Conservation (phyloP, 2,113 vertebrate genomes). For the Crotalus viridis region DNA sequence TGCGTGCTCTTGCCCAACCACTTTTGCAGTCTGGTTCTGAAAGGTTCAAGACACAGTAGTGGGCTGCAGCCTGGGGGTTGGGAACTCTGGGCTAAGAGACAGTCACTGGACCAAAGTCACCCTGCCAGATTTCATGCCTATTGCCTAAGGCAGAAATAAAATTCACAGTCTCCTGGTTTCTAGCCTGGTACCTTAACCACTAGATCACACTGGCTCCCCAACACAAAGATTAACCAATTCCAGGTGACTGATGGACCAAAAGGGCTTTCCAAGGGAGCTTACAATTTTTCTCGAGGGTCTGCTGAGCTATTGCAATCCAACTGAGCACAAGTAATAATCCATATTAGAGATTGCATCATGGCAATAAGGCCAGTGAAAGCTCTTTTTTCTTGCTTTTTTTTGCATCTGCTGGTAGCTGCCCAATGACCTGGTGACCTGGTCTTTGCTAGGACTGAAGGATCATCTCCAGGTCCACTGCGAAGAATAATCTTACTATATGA, state of each 20-base stretch:
- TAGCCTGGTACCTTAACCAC: neutral
- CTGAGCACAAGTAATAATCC: neutral
- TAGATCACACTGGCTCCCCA: neutral
- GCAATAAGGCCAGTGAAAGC: neutral
- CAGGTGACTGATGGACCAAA: neutral
- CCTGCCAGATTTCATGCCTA: neutral
- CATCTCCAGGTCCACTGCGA: neutral
- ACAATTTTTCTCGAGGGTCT: neutral
- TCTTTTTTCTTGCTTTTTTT: neutral
- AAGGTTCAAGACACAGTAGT: neutral
- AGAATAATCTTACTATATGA: neutral
- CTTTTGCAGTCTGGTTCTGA: rapidly evolving
- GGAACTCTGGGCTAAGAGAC: neutral
- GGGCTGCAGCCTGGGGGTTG: neutral
- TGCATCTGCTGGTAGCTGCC: neutral
- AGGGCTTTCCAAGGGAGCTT: neutral
- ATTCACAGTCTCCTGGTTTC: neutral
- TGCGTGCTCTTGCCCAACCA: rapidly evolving
- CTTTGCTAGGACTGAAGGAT: neutral
- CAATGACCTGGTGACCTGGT: neutral
- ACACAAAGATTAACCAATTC: neutral
- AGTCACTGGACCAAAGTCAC: neutral
- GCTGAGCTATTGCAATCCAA: neutral
- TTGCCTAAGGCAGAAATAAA: neutral
- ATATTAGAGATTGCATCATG: neutral